Base-by-base conservation (phyloP, 2,888 invertebrate genomes). In the Tachina grossa region DNA sequence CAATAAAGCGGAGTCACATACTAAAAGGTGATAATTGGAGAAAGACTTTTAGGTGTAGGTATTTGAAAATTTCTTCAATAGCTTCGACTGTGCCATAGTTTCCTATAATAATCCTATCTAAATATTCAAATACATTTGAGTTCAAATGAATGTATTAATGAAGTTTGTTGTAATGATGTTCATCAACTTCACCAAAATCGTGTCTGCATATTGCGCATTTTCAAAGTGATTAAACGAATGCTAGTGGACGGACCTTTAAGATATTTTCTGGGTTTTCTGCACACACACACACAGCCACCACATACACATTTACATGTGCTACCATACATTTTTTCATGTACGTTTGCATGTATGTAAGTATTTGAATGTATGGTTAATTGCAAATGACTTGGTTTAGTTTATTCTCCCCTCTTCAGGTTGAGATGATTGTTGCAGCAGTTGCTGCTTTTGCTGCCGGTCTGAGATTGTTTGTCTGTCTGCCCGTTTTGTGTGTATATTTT, bases 371-470 rank as follows among this genome's bases (percentile, higher is more conserved):
- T 49, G 63, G 75, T 61, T 85, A 85, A 85, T 83, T 85, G 83
- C 79, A 83, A 76, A 83, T 85, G 85, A 83, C 78, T 85, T 85
- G 83, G 79, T 85, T 83, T 85, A 80, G 85, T 85, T 85, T 55
- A 45, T 63, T 45, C 11, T 43, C 13, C 61, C 51, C 68, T 63
- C 69, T 65, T 66, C 72, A 72, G 57, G 57, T 49, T 72, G 45
- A 53, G 45, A 68, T 69, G 51, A 19, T 74, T 61, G 14, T 69
- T 82, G 63, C 69, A 76, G 39, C 61, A 53, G 53, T 19, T 51
- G 53, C 55, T 49, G 19, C 49, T 31, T 47, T 10, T 75, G 59
- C 22, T 55, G 71, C 57, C 45, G 59, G n/a, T 61, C 19, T 51
- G 11, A 57, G 14, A 57, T 31, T 57, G 65, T 65, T 22, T 49